These are phyloP conservation scores for Hydriomena furcata DNA, from an alignment of 2,888 invertebrate species.

Conservation along the genomic window DNA sequence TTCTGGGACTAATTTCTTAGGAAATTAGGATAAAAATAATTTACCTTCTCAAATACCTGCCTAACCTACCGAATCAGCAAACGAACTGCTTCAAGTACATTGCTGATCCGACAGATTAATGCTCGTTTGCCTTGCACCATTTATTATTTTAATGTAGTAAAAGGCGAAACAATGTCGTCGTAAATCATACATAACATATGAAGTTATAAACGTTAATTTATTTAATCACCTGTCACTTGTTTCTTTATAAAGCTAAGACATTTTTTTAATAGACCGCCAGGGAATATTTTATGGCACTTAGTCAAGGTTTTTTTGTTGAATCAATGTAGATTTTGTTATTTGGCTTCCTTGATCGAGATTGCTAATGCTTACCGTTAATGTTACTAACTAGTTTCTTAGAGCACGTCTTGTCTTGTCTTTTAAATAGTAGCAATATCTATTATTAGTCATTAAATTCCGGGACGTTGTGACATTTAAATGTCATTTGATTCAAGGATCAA, in stretches of 20 bases:
- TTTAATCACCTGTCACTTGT: constrained; percentile 19
- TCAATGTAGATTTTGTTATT: too few species aligned
- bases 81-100: neutral
- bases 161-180: constrained; percentile 24
- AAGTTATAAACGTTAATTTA: constrained; percentile 13
- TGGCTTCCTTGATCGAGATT: too few species aligned
- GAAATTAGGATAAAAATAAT: too few species aligned
- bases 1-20: too few species aligned
- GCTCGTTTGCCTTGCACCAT: constrained; percentile 27
- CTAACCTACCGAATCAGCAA: too few species aligned
- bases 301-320: too few species aligned
- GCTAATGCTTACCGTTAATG: neutral
- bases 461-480: constrained; percentile 58
- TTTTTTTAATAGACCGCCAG: neutral
- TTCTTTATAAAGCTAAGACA: constrained; percentile 1
- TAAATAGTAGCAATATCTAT: neutral
- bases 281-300: neutral
- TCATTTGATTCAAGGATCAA: constrained; percentile 38
- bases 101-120: constrained; percentile 7
- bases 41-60: too few species aligned
- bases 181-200: constrained; percentile 22
- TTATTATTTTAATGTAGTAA: constrained; percentile 22
- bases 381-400: neutral
- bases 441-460: constrained; percentile 38
- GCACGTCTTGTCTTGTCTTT: neutral